Evolutionary conservation across 2,888 invertebrate genomes (phyloP), one percentile per base, ranked within the genome.

Genomic region (Apocheima hispidaria): DNA sequence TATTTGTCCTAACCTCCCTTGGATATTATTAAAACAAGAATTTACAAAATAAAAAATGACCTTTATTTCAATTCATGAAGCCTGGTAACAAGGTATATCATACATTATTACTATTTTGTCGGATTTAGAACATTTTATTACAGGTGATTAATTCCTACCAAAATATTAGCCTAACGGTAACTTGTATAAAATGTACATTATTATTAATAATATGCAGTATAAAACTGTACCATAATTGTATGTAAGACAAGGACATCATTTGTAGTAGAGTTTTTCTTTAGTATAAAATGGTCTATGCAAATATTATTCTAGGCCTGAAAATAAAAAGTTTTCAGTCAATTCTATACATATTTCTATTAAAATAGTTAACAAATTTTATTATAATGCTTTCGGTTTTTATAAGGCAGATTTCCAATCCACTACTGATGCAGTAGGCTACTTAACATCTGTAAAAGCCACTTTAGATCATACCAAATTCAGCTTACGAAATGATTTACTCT

Each of bases 21-120:
- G n/a, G n/a, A n/a, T n/a, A 38, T 38, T 10, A 55, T 35, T 83
- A 70, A 90, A 90, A 88, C 77, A 73, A 77, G 61, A 62, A 60
- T 70, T 63, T 90, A 92, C 89, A 92, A 92, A 92, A 92, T 92
- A 92, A 91, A 88, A 92, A 92, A 92, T 90, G 87, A 91, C 90
- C 87, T 90, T 91, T 90, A 89, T 85, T 90, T 89, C 86, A 90
- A 89, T 91, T 92, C 82, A 87, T 88, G 86, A 92, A 92, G 92
- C 91, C 87, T 88, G 92, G 90, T 92, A 92, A 92, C 92, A 92
- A 90, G 88, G 87, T 91, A 91, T 89, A 89, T 87, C 84, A 84
- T 88, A 88, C 86, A 86, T 87, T 88, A 87, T 88, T 88, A 87
- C 87, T 88, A 87, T 87, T 82, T 87, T 84, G 82, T 87, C 77